These are phyloP conservation scores for Sardina pilchardus DNA, from an alignment of 2,113 vertebrate species.

Conservation along the genomic window DNA sequence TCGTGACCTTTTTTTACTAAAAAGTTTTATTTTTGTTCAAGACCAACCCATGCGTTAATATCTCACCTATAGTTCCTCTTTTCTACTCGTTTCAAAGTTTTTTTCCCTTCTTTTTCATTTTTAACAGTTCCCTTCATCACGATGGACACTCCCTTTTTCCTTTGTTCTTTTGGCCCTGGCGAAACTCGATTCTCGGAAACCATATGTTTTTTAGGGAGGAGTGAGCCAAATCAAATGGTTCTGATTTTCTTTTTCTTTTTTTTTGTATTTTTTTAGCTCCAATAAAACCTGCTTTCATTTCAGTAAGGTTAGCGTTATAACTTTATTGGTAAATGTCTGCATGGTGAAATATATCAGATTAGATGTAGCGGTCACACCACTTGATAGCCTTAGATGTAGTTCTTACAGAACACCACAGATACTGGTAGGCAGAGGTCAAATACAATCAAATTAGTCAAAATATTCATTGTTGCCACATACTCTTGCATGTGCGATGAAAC, in stretches of 20 bases:
- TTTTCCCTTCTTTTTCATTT: not conserved
- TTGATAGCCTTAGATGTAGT: constrained; percentile 30
- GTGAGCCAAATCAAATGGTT: not conserved
- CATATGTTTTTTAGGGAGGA: not conserved
- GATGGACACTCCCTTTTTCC: not conserved
- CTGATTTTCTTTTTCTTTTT: not conserved
- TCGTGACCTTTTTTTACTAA: not conserved
- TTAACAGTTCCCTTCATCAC: not conserved
- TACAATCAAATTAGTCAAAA: not conserved
- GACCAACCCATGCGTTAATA: not conserved
- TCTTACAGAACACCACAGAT: not conserved
- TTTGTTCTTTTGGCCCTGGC: not conserved
- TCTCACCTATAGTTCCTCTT: not conserved
- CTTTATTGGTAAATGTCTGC: constrained; percentile 55
- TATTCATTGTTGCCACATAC: not conserved
- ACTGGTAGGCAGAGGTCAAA: not conserved
- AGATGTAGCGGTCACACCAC: constrained; percentile 37
- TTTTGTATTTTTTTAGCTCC: constrained; percentile 9
- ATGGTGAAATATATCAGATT: constrained; percentile 50
- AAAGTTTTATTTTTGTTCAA: not conserved
- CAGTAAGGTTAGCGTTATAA: constrained; percentile 48
- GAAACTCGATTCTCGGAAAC: constrained; percentile 1
- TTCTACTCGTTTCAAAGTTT: not conserved
- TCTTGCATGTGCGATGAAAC: constrained; percentile 35
- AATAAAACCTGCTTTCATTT: constrained; percentile 46